Evolutionary conservation across 2,797 vertebrate genomes (phyloP), one percentile per base, ranked within the genome.

Genomic region (Malurus leucopterus): DNA sequence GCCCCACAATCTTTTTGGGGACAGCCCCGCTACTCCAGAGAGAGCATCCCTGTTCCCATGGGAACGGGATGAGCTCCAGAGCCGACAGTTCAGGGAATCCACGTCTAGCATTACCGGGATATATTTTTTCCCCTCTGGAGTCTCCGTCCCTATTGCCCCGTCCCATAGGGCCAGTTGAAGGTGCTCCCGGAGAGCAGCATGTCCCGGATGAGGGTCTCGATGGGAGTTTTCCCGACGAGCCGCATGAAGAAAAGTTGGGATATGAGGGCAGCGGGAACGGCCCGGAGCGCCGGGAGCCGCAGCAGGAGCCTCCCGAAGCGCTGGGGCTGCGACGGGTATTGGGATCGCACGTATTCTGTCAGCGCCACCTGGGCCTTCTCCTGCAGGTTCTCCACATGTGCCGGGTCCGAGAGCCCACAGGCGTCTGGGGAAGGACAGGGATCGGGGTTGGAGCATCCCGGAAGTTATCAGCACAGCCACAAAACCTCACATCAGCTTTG

Each of bases 191-290:
- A 99, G 51, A 99, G 98, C 91, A 99, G 98, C 99, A 99, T 99
- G 98, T 99, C 99, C 19, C 99, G 98, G 96, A 99, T 99, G 36
- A 99, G 97, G 1, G 99, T 99, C 96, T 99, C 98, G 8, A 99
- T 99, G 95, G 99, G 99, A 0, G 99, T 99, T 95, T 99, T 99
- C 54, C 99, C 99, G 64, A 99, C 99, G 81, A 99, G 98, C 54
- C 99, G 97, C 98, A 99, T 99, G 96, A 99, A 99, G 95, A 99
- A 99, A 59, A 99, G 98, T 96, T 99, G 99, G 5, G 98, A 99
- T 95, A 99, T 99, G 97, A 99, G 98, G 49, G 95, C 97, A 44
- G 98, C 98, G 0, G 99, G 98, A 14, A 99, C 99, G 0, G 99
- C 98, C 0, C 99, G 97, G 41, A 99, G 97, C 2, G 99, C 98